Evolutionary conservation across 2,888 invertebrate genomes (phyloP).

Genomic region (Caenorhabditis sinica): DNA sequence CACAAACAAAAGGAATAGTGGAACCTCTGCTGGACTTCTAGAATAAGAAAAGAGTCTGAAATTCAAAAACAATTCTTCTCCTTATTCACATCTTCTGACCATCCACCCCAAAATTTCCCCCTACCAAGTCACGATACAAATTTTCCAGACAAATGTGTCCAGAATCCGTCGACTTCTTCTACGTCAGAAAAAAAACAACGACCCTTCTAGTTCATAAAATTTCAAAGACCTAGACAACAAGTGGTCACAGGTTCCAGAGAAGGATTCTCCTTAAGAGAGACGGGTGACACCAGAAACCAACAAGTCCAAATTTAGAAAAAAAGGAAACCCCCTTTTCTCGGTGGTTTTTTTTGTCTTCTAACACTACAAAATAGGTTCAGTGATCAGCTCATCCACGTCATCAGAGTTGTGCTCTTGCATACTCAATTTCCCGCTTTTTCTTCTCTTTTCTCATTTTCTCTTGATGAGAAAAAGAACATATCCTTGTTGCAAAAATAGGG

Average conservation of each 20-base stretch:
- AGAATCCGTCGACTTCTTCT: slow-evolving; percentile 21
- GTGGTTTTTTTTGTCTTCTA: neutral
- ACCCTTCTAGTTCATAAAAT: slow-evolving; percentile 28
- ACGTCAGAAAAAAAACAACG: neutral
- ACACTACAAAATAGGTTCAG: slow-evolving; percentile 34
- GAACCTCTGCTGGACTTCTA: neutral
- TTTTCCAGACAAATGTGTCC: neutral
- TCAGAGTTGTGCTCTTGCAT: slow-evolving; percentile 14
- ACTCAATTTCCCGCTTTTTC: neutral
- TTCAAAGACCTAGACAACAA: slow-evolving; percentile 56
- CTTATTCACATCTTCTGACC: too few relatives aligned
- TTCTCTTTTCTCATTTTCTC: neutral
- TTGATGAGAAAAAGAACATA: slow-evolving; percentile 15
- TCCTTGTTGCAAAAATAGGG: slow-evolving; percentile 42
- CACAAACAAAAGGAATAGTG: neutral
- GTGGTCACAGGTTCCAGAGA: slow-evolving; percentile 45
- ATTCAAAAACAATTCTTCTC: neutral
- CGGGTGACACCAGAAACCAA: slow-evolving; percentile 28
- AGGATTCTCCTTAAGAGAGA: neutral
- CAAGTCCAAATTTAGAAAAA: slow-evolving; percentile 40
- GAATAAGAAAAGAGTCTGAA: neutral
- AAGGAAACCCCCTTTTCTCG: slow-evolving; percentile 9
- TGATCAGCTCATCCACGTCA: slow-evolving; percentile 41
- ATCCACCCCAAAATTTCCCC: too few relatives aligned
- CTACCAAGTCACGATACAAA: neutral